These are phyloP conservation scores for Habropoda laboriosa DNA, from an alignment of 1,140 invertebrate genomes.

Conservation along the genomic window DNA sequence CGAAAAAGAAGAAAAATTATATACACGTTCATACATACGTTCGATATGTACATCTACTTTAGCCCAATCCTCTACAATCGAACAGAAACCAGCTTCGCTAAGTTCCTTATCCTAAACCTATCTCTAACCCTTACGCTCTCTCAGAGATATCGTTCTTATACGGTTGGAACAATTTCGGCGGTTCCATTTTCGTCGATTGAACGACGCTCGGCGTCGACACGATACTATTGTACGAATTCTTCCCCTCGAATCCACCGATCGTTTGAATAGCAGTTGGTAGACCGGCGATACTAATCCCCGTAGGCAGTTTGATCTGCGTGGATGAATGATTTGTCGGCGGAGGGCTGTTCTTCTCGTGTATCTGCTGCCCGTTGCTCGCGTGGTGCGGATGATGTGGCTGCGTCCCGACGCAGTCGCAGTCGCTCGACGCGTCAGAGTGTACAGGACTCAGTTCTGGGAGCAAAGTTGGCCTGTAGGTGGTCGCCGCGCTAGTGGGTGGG, in stretches of 20 bases:
- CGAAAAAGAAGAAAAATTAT: too few species aligned
- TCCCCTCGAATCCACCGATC: conserved; percentile 63
- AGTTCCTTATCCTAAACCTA: background rate
- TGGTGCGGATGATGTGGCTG: conserved; percentile 21
- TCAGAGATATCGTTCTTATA: conserved; percentile 85
- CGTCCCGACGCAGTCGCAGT: conserved; percentile 78
- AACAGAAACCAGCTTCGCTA: background rate
- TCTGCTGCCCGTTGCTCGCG: conserved; percentile 51
- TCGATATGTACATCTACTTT: background rate
- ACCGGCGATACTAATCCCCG: conserved; percentile 48
- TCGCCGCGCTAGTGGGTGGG: background rate
- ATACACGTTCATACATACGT: background rate
- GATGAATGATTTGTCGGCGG: background rate
- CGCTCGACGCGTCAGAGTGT: conserved; percentile 75
- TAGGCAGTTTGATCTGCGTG: conserved; percentile 40
- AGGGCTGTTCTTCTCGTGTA: conserved; percentile 30
- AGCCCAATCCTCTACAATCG: too few species aligned
- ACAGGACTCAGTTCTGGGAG: conserved; percentile 68
- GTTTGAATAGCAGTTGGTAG: conserved; percentile 57
- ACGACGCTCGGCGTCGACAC: conserved; percentile 5
- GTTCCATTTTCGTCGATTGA: conserved; percentile 77
- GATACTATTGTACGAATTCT: conserved; percentile 30
- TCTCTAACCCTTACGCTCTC: conserved; percentile 59
- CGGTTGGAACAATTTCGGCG: conserved; percentile 87
- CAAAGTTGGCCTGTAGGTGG: conserved; percentile 35